phyloP scores from a whole-genome alignment of 2,888 invertebrate genomes.

The Cyaniris semiargus region DNA sequence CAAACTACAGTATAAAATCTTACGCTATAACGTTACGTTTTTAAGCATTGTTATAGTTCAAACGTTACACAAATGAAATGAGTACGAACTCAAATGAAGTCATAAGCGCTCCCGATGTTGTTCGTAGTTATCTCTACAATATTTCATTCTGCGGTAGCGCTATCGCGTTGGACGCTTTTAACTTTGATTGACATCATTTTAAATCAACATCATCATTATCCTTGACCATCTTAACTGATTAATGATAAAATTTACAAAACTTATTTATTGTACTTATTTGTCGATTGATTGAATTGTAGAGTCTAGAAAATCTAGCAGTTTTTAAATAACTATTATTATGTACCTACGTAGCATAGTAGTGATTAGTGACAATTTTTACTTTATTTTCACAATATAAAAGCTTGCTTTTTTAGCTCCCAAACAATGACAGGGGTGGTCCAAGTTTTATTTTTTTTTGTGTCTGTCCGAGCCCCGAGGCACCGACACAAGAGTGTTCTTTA shows the following conservation, averaged over 20 bases:
- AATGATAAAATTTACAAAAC: neutral
- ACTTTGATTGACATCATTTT: conserved; percentile 31
- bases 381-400: too few species aligned
- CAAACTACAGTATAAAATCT: too few species aligned
- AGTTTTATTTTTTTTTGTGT: too few species aligned
- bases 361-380: too few species aligned
- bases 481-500: neutral
- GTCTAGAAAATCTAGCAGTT: neutral
- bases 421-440: too few species aligned
- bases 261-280: neutral
- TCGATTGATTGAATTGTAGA: neutral
- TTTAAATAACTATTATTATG: neutral
- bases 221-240: neutral
- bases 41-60: neutral
- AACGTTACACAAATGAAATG: neutral
- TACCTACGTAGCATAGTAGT: too few species aligned
- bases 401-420: too few species aligned
- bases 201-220: conserved; percentile 3
- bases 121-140: conserved; percentile 26
- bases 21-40: neutral
- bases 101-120: neutral
- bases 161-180: conserved; percentile 32
- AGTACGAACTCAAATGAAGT: neutral
- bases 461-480: too few species aligned
- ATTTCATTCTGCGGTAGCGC: conserved; percentile 23